phyloP scores from a whole-genome alignment of 1,140 invertebrate genomes.

The Microplitis demolitor region DNA sequence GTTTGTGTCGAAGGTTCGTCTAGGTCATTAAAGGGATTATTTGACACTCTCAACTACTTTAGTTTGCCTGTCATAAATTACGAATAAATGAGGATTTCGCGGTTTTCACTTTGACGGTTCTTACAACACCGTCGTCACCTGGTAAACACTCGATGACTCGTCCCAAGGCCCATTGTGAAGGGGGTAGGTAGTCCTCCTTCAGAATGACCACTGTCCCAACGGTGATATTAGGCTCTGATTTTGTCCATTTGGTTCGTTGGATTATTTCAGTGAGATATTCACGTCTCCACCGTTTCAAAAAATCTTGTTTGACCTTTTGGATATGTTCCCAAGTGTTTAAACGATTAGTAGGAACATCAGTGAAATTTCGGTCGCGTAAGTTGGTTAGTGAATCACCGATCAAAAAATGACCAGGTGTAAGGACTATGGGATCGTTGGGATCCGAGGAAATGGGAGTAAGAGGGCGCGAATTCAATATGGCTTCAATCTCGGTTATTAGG shows the following conservation, averaged over 20 bases:
- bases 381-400: slow-evolving; percentile 3
- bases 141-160: slow-evolving; percentile 23
- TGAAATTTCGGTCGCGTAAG: background rate
- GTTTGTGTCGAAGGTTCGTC: too few relatives aligned
- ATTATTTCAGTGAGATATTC: slow-evolving; percentile 11
- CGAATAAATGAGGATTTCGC: background rate
- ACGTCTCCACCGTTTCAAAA: background rate
- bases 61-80: background rate
- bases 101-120: slow-evolving; percentile 29
- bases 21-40: too few relatives aligned
- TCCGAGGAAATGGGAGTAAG: slow-evolving; percentile 13
- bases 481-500: slow-evolving; percentile 5
- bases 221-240: background rate
- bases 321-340: slow-evolving; percentile 2
- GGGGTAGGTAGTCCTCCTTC: slow-evolving; percentile 30
- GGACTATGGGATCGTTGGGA: slow-evolving; percentile 2
- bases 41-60: too few relatives aligned
- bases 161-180: slow-evolving; percentile 9
- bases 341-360: background rate
- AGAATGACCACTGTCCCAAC: slow-evolving; percentile 29
- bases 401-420: slow-evolving; percentile 8
- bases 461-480: slow-evolving; percentile 9
- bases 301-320: background rate
- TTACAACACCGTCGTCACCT: slow-evolving; percentile 29
- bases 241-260: background rate